Evolutionary conservation across 2,797 vertebrate species (phyloP).

Genomic region (Neoniphon sammara): DNA sequence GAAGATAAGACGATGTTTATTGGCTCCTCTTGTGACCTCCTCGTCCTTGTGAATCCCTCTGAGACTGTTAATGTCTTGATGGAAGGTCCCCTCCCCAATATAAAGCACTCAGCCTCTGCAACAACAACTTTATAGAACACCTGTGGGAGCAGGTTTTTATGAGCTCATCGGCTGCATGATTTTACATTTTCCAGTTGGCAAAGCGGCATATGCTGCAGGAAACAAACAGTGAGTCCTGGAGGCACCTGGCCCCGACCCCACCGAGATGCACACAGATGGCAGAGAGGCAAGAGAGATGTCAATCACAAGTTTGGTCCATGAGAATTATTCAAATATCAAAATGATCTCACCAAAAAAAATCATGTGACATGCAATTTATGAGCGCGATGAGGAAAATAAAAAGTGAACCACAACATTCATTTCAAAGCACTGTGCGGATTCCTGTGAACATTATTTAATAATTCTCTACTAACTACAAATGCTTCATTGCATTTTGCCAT

Average conservation of each 20-base stretch:
- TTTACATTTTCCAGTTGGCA: conserved; percentile 80
- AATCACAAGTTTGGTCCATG: conserved; percentile 17
- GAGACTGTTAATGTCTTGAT: conserved; percentile 70
- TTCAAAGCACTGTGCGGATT: conserved; percentile 26
- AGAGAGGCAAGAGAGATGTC: conserved; percentile 4
- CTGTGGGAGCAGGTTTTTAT: conserved; percentile 74
- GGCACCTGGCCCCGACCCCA: conserved; percentile 29
- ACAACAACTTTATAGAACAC: conserved; percentile 79
- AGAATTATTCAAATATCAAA: background rate
- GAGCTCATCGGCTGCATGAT: conserved; percentile 70
- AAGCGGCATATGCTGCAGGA: conserved; percentile 77
- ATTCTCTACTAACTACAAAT: conserved; percentile 33
- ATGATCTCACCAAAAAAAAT: conserved; percentile 7
- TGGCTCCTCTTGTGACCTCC: conserved; percentile 64
- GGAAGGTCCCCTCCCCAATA: conserved; percentile 72
- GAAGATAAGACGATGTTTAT: conserved; percentile 68
- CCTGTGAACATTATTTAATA: conserved; percentile 33
- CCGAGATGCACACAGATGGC: conserved; percentile 29
- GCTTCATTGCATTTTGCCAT: conserved; percentile 47
- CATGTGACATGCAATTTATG: background rate
- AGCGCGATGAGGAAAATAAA: background rate
- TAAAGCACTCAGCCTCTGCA: conserved; percentile 76
- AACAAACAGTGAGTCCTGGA: conserved; percentile 63
- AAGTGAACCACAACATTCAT: background rate
- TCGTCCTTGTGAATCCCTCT: conserved; percentile 74